Base-by-base conservation (phyloP, 2,113 vertebrate genomes). In the Oophaga pumilio region DNA sequence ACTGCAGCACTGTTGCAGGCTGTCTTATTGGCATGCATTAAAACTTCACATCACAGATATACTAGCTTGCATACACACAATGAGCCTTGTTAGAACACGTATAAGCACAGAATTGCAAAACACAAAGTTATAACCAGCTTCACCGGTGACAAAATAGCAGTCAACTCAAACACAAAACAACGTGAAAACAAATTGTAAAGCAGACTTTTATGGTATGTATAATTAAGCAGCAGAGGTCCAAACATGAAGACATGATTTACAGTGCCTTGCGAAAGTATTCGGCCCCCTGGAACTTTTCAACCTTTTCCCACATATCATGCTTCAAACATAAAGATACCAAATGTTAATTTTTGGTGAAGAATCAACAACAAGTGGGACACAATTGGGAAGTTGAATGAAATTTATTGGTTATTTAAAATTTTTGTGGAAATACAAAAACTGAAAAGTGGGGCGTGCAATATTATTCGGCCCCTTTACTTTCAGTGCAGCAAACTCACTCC, bases 51-150 rank as follows among this genome's bases (percentile, higher is more conserved):
- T 26, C 17, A 76, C 49, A 76, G 52, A 10, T 52, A n/a, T 52
- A 76, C 76, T 22, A 22, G 78, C 57, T 62, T 57, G 18, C 60
- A 60, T 56, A 79, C 56, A 77, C 13, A 80, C 57, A 60, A 57
- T 64, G 18, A 50, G 68, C 22, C 71, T 11, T 49, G 60, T n/a
- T 22, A 64, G 17, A 62, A 49, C 59, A 82, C 13, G 6, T 52
- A 66, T 52, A 68, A 52, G 60, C 33, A 26, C 12, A 66, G n/a
- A 82, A 68, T 68, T 82, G 26, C 49, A 24, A 24, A 49, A 82
- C 43, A 22, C 59, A 20, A 80, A 24, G 57, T 50, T 79, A 62
- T n/a, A 20, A 64, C 18, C 79, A 49, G 57, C n/a, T 57, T 57
- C 14, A 57, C 53, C 28, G n/a, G 6, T 43, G 14, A 59, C 76